phyloP scores from a whole-genome alignment of 2,797 vertebrate genomes.

The Gadopsis marmoratus region DNA sequence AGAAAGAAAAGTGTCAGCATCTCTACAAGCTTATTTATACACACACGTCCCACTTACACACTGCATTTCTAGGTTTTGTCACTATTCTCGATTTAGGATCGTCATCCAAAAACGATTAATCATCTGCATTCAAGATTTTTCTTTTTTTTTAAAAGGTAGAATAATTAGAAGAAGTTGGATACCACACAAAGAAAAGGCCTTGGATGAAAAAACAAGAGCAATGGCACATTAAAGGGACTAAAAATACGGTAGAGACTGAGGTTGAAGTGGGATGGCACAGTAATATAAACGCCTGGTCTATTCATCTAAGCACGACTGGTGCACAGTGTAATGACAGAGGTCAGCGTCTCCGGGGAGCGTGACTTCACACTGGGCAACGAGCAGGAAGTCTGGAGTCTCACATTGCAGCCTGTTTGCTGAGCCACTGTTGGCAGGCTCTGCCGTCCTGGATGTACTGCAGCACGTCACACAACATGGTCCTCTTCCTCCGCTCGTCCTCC shows the following conservation, averaged over 20 bases:
- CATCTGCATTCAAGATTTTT: slow-evolving; percentile 46
- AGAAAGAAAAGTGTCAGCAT: slow-evolving; percentile 51
- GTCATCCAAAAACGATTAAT: slow-evolving; percentile 66
- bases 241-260: slow-evolving; percentile 48
- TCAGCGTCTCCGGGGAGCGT: slow-evolving; percentile 40
- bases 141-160: slow-evolving; percentile 28
- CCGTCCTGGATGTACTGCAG: slow-evolving; percentile 98
- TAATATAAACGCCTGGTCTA: slow-evolving; percentile 27
- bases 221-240: slow-evolving; percentile 37
- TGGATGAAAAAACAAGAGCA: slow-evolving; percentile 44
- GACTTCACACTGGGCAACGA: slow-evolving; percentile 31
- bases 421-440: slow-evolving; percentile 97
- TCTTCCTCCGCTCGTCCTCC: slow-evolving; percentile 94
- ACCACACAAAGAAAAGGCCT: slow-evolving; percentile 27
- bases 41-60: slow-evolving; percentile 3
- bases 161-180: slow-evolving; percentile 60
- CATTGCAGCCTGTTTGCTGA: slow-evolving; percentile 97
- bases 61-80: slow-evolving; percentile 37
- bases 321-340: slow-evolving; percentile 40
- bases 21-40: slow-evolving; percentile 30
- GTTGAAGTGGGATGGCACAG: slow-evolving; percentile 34
- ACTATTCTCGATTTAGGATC: slow-evolving; percentile 39
- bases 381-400: slow-evolving; percentile 72
- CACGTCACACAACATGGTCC: slow-evolving; percentile 95
- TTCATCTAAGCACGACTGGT: slow-evolving; percentile 33